Evolutionary conservation across 2,888 invertebrate species (phyloP).

Genomic region (Brassicogethes aeneus): DNA sequence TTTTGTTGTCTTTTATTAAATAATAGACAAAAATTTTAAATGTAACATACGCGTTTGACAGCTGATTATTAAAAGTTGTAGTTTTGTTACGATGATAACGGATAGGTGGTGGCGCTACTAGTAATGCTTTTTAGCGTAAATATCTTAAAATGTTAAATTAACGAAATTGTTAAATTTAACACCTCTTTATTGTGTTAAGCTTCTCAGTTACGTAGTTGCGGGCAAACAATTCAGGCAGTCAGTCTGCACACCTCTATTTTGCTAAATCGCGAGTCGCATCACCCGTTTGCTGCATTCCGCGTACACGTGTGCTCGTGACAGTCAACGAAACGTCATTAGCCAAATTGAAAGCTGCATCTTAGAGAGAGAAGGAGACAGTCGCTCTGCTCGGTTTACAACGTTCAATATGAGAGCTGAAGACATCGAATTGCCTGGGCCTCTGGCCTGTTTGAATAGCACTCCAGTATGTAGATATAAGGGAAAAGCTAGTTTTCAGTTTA

Average conservation of each 20-base stretch:
- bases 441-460: slow-evolving; percentile 40
- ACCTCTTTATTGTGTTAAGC: no score
- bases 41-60: no score
- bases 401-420: slow-evolving; percentile 15
- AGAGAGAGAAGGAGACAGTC: slow-evolving; percentile 33
- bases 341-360: slow-evolving; percentile 44
- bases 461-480: slow-evolving; percentile 39
- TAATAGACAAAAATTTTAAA: no score
- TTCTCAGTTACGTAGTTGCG: no score
- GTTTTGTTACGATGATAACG: no score
- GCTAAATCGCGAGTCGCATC: slow-evolving; percentile 35
- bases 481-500: slow-evolving; percentile 37
- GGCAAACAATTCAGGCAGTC: slow-evolving; percentile 5
- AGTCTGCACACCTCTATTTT: slow-evolving; percentile 32
- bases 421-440: slow-evolving; percentile 29
- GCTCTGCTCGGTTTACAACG: no score
- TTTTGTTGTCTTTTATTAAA: no score
- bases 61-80: no score
- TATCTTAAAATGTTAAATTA: no score
- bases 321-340: slow-evolving; percentile 43
- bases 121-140: no score
- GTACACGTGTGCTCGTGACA: slow-evolving; percentile 38
- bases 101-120: no score
- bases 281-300: slow-evolving; percentile 32
- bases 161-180: no score